Evolutionary conservation across 2,113 vertebrate genomes (phyloP), one percentile per base, ranked within the genome.

Genomic region (Neodontobutis hainanensis): DNA sequence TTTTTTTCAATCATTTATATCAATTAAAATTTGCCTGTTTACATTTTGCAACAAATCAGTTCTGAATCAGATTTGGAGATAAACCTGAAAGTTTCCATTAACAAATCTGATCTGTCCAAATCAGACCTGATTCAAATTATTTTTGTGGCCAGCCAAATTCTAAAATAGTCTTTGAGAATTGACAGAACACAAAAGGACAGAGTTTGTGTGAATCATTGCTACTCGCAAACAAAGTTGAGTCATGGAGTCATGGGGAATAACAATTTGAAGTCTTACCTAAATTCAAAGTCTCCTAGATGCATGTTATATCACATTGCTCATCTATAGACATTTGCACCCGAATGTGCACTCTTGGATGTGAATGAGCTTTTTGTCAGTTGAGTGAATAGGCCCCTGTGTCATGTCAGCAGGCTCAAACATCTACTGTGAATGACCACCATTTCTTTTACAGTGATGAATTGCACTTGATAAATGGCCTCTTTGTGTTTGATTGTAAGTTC

Each of bases 331-430:
- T 81, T 50, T 82, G 73, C 64, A 64, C 62, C 57, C 81, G 83
- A 71, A 86, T 84, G 69, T 65, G 58, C 66, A 63, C 61, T 62
- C 71, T 75, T 42, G 60, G 72, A 75, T 52, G 79, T 88, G 76
- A 89, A 91, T 84, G 77, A 61, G 83, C 80, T 86, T 84, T 55
- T 88, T 90, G 86, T 91, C 32, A 48, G 61, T 16, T 19, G 27
- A 32, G 62, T 91, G 85, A 91, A 90, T 84, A 62, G 83, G 59
- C 38, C 36, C 50, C 82, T 87, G 82, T 91, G 82, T 84, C 64
- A 45, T 68, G 50, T 87, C 75, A 73, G 77, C 78, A 75, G 83
- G 80, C 79, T 67, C 47, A 27, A 48, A 61, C 36, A 43, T 63
- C 64, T 35, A 19, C 15, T 1, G 15, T 64, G 49, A 38, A 42